phyloP scores from a whole-genome alignment of 2,797 vertebrate species.

The Momotus momota region DNA sequence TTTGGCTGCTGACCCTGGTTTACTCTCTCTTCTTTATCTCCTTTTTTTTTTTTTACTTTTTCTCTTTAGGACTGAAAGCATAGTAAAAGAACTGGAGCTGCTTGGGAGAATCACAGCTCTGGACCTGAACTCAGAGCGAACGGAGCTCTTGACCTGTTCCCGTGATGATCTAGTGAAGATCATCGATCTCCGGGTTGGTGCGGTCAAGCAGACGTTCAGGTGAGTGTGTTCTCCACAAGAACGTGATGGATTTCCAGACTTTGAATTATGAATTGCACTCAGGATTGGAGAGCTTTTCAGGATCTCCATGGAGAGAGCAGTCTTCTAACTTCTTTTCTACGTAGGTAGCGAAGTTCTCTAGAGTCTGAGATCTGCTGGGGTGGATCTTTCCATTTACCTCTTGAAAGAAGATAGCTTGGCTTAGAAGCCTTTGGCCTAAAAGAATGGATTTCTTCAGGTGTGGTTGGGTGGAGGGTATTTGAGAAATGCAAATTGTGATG shows the following conservation, averaged over 20 bases:
- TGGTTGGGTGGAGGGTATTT: not conserved
- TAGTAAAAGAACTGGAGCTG: conserved; percentile 91
- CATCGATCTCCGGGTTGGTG: conserved; percentile 88
- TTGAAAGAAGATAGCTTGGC: not conserved
- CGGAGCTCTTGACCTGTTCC: conserved; percentile 93
- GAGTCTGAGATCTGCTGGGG: not conserved
- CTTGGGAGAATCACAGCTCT: conserved; percentile 93
- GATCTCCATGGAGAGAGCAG: not conserved
- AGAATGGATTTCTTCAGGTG: not conserved
- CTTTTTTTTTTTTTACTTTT: not conserved
- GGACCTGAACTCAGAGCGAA: conserved; percentile 93
- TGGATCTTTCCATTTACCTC: not conserved
- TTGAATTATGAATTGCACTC: not conserved
- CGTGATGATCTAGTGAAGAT: conserved; percentile 94
- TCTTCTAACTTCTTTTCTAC: not conserved
- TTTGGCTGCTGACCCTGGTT: not conserved
- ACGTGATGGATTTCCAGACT: not conserved
- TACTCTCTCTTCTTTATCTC: not conserved
- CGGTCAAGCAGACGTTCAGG: conserved; percentile 91
- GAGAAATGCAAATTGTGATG: not conserved
- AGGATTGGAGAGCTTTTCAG: not conserved
- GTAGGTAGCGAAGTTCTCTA: not conserved
- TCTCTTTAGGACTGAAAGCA: conserved; percentile 87
- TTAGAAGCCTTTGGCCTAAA: not conserved
- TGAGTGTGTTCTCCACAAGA: conserved; percentile 28